phyloP scores from a whole-genome alignment of 2,888 invertebrate species.

The Acronicta alni region DNA sequence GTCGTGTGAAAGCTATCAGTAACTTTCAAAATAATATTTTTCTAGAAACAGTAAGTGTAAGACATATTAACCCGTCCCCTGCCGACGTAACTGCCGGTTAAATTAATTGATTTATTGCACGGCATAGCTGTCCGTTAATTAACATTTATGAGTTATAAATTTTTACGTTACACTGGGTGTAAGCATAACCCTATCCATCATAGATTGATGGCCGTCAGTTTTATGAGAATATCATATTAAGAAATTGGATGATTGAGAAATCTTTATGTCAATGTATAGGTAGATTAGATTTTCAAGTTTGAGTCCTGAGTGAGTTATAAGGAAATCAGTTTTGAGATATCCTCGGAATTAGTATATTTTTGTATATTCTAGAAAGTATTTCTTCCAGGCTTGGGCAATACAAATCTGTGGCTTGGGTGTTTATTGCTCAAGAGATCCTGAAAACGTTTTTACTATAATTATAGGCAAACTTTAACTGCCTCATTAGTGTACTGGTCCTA shows the following conservation, averaged over 20 bases:
- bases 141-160: conserved; percentile 71
- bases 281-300: too few relatives aligned
- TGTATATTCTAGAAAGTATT: too few relatives aligned
- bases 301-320: too few relatives aligned
- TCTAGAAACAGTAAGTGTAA: conserved; percentile 22
- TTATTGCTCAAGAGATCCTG: too few relatives aligned
- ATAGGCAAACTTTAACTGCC: too few relatives aligned
- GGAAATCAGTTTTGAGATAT: too few relatives aligned
- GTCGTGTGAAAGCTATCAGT: conserved; percentile 18
- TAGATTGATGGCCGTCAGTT: conserved; percentile 41
- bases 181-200: conserved; percentile 48
- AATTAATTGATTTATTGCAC: conserved; percentile 73
- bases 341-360: too few relatives aligned
- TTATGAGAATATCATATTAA: conserved; percentile 35
- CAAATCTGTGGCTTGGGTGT: too few relatives aligned
- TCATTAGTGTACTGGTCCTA: too few relatives aligned
- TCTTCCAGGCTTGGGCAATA: too few relatives aligned
- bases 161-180: conserved; percentile 48
- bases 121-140: conserved; percentile 71
- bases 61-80: conserved; percentile 38
- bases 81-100: conserved; percentile 56
- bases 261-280: too few relatives aligned
- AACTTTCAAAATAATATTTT: conserved; percentile 14
- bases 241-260: conserved; percentile 10
- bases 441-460: too few relatives aligned